Base-by-base conservation (phyloP, 2,888 invertebrate species). In the Synanthedon andrenaeformis region DNA sequence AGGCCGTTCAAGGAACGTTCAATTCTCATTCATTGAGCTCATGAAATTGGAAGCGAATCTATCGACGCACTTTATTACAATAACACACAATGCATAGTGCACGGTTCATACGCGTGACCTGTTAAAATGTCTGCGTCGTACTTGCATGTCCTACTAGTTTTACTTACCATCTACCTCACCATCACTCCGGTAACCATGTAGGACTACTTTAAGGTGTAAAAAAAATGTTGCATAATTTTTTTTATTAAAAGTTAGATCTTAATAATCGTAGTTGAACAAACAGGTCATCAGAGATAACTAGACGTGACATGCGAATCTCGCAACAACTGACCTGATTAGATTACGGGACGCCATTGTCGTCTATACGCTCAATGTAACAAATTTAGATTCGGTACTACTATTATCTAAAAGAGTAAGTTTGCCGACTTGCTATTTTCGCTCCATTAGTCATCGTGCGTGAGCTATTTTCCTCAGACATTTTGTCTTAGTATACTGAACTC, bases 311-410 rank as follows among this genome's bases (percentile, higher is more conserved):
- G 35, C 35, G 35, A 35, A 35, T 35, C 35, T 35, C 35, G 35
- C 35, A 35, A 14, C 45, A 66, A 66, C 62, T 76, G 78, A 74
- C 79, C 78, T 70, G 75, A 74, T 79, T 45, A 45, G 45, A 45
- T 45, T 45, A 45, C 45, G 45, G 14, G 69, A 76, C 76, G 65
- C 76, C 79, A 78, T 81, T 79, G 74, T 74, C 75, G 71, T 67
- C 67, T 69, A 11, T 45, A 45, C 66, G 69, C 65, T 63, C 65
- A 57, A 59, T 62, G 66, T 60, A 66, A 66, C 64, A 60, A 60
- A 72, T 69, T 67, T 70, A 69, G 64, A 14, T 51, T 68, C 42
- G 13, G 13, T 13, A 11, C 5, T 12, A 45, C 45, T 14, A 45
- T 45, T 45, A 45, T 14, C 45, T 13, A n/a, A 45, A 45, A 45